Evolutionary conservation across 2,888 invertebrate species (phyloP).

Genomic region (Automeris io): DNA sequence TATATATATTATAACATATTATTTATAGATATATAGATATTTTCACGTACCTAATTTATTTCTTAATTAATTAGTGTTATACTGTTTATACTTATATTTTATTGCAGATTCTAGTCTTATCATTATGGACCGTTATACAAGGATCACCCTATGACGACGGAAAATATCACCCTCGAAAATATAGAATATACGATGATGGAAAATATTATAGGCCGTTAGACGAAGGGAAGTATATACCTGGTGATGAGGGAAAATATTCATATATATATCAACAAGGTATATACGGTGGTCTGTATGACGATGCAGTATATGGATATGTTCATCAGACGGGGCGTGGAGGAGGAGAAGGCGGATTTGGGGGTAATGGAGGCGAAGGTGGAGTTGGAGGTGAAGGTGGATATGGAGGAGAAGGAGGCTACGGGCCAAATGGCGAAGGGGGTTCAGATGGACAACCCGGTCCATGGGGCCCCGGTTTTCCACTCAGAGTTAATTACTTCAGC

Average conservation of each 20-base stretch:
- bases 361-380: slow-evolving; percentile 33
- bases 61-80: too few species aligned
- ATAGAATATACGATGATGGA: slow-evolving; percentile 52
- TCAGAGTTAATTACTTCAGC: slow-evolving; percentile 41
- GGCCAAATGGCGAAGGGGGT: slow-evolving; percentile 19
- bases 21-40: too few species aligned
- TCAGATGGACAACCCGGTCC: slow-evolving; percentile 19
- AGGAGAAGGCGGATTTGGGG: slow-evolving; percentile 37
- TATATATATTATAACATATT: too few species aligned
- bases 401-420: slow-evolving; percentile 15
- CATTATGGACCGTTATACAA: slow-evolving; percentile 34
- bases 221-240: slow-evolving; percentile 73
- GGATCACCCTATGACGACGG: slow-evolving; percentile 49
- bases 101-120: slow-evolving; percentile 44
- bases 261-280: slow-evolving; percentile 56
- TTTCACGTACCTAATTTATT: too few species aligned
- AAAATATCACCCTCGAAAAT: slow-evolving; percentile 50
- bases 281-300: slow-evolving; percentile 39
- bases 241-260: slow-evolving; percentile 72
- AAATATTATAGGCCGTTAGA: slow-evolving; percentile 55
- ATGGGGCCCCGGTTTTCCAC: slow-evolving; percentile 8
- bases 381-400: slow-evolving; percentile 26
- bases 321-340: slow-evolving; percentile 56
- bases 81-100: not conserved
- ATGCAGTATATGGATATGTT: slow-evolving; percentile 70